Base-by-base conservation (phyloP, 2,797 vertebrate species). In the Alosa sapidissima region DNA sequence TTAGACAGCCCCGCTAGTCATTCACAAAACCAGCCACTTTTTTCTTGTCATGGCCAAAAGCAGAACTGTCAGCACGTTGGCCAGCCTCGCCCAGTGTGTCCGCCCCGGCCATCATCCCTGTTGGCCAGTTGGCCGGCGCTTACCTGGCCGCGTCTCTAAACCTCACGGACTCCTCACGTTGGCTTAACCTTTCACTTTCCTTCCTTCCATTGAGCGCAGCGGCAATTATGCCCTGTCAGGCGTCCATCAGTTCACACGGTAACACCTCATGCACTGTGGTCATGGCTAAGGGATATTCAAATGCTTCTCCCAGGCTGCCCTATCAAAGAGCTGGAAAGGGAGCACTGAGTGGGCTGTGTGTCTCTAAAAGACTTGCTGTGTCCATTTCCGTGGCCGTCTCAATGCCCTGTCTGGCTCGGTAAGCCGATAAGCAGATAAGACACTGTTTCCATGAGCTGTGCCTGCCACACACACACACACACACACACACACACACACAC, bases 321-420 rank as follows among this genome's bases (percentile, higher is more conserved):
- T 47, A 78, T 78, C 72, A 78, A 78, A 47, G 72, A 78, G 21
- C 72, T 21, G 72, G 72, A 78, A 78, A 78, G 14, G 72, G 19
- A 47, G 41, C 72, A 47, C 41, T 21, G 16, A 78, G 36, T 78
- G 72, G 72, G 72, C 72, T 45, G 72, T 78, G 72, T 47, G 36
- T 19, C 33, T 28, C 36, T 41, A 45, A 75, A 75, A 36, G 36
- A 78, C 72, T 78, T 1, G 72, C 72, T 78, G 72, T 78, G 72
- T 78, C 72, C 72, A 78, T 78, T 78, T 78, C 72, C 72, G 19
- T 45, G 36, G 14, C 72, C 4, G 72, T 78, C 72, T 47, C 72
- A 78, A 14, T 78, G 72, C 72, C 72, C 72, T 78, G 72, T 78
- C 72, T 78, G 72, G 36, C 68, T 19, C 36, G 8, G 72, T 78